Percentiles rank a stretch among this genome's conserved stretches.
phyloP scores from a whole-genome alignment of 2,888 invertebrate species.

The Acrobasis suavella region DNA sequence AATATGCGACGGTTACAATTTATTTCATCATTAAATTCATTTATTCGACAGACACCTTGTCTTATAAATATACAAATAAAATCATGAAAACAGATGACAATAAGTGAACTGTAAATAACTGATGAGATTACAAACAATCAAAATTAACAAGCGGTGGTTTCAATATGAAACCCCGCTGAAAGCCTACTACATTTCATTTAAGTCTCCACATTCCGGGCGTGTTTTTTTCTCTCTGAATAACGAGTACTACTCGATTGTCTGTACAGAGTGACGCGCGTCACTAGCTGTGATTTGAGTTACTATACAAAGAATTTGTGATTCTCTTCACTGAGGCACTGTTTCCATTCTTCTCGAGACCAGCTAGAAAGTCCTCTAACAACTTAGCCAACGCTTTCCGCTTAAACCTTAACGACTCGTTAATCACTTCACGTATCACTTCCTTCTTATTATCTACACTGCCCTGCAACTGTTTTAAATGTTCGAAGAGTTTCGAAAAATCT shows the following conservation, averaged over 20 bases:
- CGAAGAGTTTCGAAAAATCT: constrained; percentile 88
- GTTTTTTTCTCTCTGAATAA: constrained; percentile 14
- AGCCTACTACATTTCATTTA: neutral
- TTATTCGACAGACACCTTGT: neutral
- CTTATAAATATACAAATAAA: neutral
- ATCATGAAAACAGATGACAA: neutral
- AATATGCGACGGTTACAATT: constrained; percentile 14
- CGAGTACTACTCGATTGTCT: constrained; percentile 2
- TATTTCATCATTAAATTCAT: neutral
- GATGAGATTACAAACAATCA: neutral
- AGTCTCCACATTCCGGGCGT: constrained; percentile 13
- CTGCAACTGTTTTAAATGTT: constrained; percentile 86
- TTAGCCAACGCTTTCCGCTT: constrained; percentile 88
- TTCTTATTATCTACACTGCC: constrained; percentile 87
- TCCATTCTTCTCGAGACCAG: constrained; percentile 76
- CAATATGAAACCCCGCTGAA: constrained; percentile 14
- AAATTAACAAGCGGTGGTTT: neutral
- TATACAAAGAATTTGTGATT: constrained; percentile 61
- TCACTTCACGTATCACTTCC: constrained; percentile 86
- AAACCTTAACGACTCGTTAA: constrained; percentile 89
- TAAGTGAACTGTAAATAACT: neutral
- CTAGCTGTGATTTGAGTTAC: constrained; percentile 69
- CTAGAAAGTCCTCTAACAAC: constrained; percentile 85
- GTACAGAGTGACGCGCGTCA: constrained; percentile 30
- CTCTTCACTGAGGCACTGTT: constrained; percentile 72